Evolutionary conservation across 1,140 invertebrate species (phyloP), one percentile per base, ranked within the genome.

Genomic region (Diorhabda carinulata): DNA sequence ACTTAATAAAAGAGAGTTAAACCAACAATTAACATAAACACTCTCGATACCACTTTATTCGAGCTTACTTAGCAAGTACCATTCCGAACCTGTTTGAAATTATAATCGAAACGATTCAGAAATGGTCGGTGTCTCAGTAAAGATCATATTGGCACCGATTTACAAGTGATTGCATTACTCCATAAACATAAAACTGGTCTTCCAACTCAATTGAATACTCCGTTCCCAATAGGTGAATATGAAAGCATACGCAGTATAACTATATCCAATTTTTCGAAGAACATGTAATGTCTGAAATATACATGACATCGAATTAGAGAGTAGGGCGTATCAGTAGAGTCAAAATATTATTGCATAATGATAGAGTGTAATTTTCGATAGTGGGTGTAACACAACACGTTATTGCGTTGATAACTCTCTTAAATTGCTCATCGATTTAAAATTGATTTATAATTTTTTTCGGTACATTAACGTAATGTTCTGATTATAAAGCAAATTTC

Each of bases 81-180:
- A 68, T 63, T 71, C 61, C 45, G 63, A 71, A 69, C 66, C 67
- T 68, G 70, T 60, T 65, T 61, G 66, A 64, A 43, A 66, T 72
- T 66, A 69, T 65, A 71, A 61, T 66, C 67, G 59, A 45, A 69
- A 62, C 70, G 66, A 69, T 69, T 72, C 61, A 69, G 68, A 61
- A 70, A 70, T 73, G 67, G 72, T 74, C 66, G 70, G 70, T 70
- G 66, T 72, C 67, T 66, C 68, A 52, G 57, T 68, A 70, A 70
- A 72, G 73, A 74, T 72, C 73, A 70, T 68, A 74, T 72, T 72
- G 73, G 73, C 73, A 74, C 73, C 70, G 70, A 74, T 74, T 74
- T 72, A 74, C 73, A 74, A 74, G 68, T 68, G 64, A 74, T 74
- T 74, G 72, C 70, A 72, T 66, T 52, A 59, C 59, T 61, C 67